phyloP scores from a whole-genome alignment of 2,113 vertebrate species.

The Thamnophis sirtalis region DNA sequence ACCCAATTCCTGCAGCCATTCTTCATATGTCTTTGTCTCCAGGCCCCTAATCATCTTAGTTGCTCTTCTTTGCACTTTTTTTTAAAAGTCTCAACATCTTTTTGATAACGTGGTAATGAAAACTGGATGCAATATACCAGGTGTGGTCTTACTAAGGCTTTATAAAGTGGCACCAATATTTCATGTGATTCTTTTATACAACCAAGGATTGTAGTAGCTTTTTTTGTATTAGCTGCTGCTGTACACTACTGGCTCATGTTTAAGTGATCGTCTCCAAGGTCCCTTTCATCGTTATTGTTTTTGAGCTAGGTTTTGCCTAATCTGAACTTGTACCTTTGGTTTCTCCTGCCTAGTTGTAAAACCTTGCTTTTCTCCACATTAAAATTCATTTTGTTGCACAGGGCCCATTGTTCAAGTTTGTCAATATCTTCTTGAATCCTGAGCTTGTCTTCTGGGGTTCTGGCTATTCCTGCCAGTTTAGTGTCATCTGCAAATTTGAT shows the following conservation, averaged over 20 bases:
- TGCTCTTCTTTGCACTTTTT: background rate
- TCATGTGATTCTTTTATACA: too few relatives aligned
- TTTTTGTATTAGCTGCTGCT: too few relatives aligned
- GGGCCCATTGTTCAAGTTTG: background rate
- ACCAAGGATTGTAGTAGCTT: too few relatives aligned
- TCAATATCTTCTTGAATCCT: background rate
- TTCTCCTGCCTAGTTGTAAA: background rate
- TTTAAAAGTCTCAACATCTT: background rate
- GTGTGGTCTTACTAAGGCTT: background rate
- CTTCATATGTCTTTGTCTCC: background rate
- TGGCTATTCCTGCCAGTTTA: background rate
- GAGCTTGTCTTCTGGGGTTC: background rate
- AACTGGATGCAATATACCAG: background rate
- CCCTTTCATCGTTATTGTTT: too few relatives aligned
- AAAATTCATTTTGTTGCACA: background rate
- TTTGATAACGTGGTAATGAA: background rate
- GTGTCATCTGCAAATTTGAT: background rate
- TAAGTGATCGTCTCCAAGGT: too few relatives aligned
- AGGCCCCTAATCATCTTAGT: background rate
- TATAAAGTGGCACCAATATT: too few relatives aligned
- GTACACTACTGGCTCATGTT: too few relatives aligned
- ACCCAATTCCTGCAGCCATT: background rate
- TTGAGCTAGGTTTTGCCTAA: too few relatives aligned
- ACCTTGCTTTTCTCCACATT: background rate
- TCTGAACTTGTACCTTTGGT: background rate